A percentile compares a stretch with the other conserved stretches of the same genome.
These are phyloP conservation scores for Bombus soroeensis DNA, from an alignment of 1,140 invertebrate species.

Conservation along the genomic window DNA sequence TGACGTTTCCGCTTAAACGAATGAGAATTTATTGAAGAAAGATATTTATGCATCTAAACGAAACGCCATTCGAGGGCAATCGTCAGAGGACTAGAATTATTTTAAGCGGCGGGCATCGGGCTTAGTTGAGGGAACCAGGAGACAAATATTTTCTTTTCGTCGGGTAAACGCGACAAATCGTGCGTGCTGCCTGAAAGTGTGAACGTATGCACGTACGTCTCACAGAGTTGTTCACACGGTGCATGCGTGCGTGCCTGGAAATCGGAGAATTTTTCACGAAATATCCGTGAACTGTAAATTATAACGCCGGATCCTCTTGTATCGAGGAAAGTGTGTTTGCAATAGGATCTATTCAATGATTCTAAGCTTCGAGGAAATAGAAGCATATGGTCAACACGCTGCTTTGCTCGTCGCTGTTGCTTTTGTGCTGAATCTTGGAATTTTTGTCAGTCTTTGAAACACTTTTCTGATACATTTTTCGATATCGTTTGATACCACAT, in stretches of 20 bases:
- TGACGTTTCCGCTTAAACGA: not conserved
- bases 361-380: conserved; percentile 18
- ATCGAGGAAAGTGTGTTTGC: conserved; percentile 1
- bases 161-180: conserved; percentile 38
- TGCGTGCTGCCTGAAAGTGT: conserved; percentile 8
- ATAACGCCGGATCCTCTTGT: conserved; percentile 19
- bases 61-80: not conserved
- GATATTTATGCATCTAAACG: not conserved
- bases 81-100: conserved; percentile 8
- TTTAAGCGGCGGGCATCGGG: conserved; percentile 17
- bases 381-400: not conserved
- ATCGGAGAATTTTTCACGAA: conserved; percentile 21
- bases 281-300: conserved; percentile 41
- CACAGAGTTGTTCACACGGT: not conserved
- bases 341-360: not conserved
- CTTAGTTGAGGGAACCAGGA: conserved; percentile 17
- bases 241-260: conserved; percentile 16
- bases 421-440: not conserved
- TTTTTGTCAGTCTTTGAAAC: not conserved
- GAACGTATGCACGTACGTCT: conserved; percentile 7
- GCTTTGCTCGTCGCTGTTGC: not conserved
- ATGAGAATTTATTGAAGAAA: not conserved
- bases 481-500: no score
- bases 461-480: no score
- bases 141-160: conserved; percentile 41